Evolutionary conservation across 2,113 vertebrate species (phyloP), one percentile per base, ranked within the genome.

Genomic region (Mus spicilegus): DNA sequence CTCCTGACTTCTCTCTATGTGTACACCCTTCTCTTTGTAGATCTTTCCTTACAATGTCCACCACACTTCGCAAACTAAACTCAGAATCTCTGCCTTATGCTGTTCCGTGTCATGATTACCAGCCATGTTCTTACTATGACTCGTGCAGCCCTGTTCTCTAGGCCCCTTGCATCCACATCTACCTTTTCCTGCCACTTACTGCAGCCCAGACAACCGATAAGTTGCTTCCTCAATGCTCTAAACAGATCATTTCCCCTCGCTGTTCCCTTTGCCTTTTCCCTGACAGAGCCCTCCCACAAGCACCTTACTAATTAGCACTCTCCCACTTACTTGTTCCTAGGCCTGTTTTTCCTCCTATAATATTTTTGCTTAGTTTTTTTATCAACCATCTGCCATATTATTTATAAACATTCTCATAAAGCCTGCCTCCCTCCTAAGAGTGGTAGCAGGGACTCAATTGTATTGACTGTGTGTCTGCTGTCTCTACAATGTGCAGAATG

Each of bases 111-210:
- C 61, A 8, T 24, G 22, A 36, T 75, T 73, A 51, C 65, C 67
- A 81, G n/a, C 14, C 87, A 30, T 10, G 56, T 85, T 90, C 61
- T 94, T 14, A n/a, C 33, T 19, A 0, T 80, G 69, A 69, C n/a
- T n/a, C 73, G 30, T 3, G 13, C 54, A 67, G 30, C 63, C 61
- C 36, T n/a, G 0, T 26, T 49, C 49, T 1, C 6, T 81, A 3
- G 28, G 56, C 39, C 28, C 49, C 69, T n/a, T 3, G 3, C 6
- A 9, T 56, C 63, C 36, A 0, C 26, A 24, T n/a, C 72, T 16
- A 36, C 3, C 3, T 42, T 61, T 61, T 70, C 24, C 58, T 1
- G 0, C 61, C 0, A 0, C 20, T 77, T 12, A 1, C 10, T n/a
- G 5, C 16, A 33, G 24, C 14, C 13, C 28, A 46, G 84, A 65